phyloP scores from a whole-genome alignment of 2,113 vertebrate genomes.

The Melanotaenia duboulayi region DNA sequence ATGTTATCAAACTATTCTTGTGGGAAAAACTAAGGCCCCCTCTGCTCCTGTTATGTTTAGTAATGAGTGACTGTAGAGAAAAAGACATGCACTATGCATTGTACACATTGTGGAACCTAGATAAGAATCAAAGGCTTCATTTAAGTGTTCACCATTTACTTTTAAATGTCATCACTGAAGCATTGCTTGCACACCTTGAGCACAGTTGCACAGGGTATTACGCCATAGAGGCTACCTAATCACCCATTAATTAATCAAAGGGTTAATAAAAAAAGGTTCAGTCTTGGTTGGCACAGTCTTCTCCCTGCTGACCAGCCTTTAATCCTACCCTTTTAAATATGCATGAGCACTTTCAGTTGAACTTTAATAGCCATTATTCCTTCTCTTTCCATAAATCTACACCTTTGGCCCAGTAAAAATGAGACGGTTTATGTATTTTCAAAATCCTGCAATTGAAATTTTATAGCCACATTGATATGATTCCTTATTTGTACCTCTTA shows the following conservation, averaged over 20 bases:
- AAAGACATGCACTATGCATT: too few relatives aligned
- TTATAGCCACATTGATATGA: too few relatives aligned
- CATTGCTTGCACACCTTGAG: not conserved
- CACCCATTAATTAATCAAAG: slow-evolving; percentile 74
- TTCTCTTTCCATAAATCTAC: slow-evolving; percentile 15
- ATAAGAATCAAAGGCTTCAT: too few relatives aligned
- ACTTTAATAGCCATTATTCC: slow-evolving; percentile 61
- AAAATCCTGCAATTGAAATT: not conserved
- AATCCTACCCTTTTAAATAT: slow-evolving; percentile 76
- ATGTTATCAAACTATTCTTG: too few relatives aligned
- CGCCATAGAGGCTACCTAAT: slow-evolving; percentile 28
- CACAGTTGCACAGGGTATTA: slow-evolving; percentile 45
- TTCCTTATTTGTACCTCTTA: too few relatives aligned
- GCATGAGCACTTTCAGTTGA: slow-evolving; percentile 69
- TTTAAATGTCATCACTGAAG: not conserved
- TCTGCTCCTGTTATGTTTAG: too few relatives aligned
- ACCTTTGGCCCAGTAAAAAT: slow-evolving; percentile 25
- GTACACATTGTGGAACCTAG: too few relatives aligned
- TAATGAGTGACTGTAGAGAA: too few relatives aligned
- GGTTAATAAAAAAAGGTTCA: slow-evolving; percentile 73
- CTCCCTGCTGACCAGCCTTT: slow-evolving; percentile 59
- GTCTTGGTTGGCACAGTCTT: slow-evolving; percentile 29
- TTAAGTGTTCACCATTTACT: too few relatives aligned
- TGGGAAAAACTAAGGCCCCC: too few relatives aligned
- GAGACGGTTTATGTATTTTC: slow-evolving; percentile 46